Evolutionary conservation across 2,113 vertebrate genomes (phyloP).

Genomic region (Vanacampus margaritifer): DNA sequence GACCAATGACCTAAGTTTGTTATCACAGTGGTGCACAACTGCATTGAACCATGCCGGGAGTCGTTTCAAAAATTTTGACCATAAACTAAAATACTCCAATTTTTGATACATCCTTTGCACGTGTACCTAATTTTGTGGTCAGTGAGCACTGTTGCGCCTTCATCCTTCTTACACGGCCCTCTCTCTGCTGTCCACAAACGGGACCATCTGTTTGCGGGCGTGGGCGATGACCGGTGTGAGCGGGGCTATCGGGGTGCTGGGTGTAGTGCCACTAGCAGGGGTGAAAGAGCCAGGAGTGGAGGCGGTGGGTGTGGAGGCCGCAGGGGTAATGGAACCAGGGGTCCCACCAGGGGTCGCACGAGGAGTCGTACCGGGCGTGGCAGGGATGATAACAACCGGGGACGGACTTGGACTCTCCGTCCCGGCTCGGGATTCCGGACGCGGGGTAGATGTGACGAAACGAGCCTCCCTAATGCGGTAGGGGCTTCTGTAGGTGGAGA

Average conservation of each 20-base stretch:
- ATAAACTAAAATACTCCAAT: not conserved
- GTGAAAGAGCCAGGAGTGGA: slow-evolving; percentile 25
- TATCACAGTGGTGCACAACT: too few relatives aligned
- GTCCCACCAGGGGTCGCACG: slow-evolving; percentile 47
- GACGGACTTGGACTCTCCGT: slow-evolving; percentile 39
- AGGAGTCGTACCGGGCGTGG: slow-evolving; percentile 63
- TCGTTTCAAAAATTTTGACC: not conserved
- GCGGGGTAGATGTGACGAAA: slow-evolving; percentile 61
- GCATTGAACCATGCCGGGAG: not conserved
- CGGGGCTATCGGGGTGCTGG: slow-evolving; percentile 42
- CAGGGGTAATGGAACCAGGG: slow-evolving; percentile 30
- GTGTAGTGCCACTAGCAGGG: slow-evolving; percentile 27
- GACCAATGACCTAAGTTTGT: too few relatives aligned
- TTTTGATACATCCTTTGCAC: not conserved
- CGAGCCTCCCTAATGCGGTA: slow-evolving; percentile 69
- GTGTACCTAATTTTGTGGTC: not conserved
- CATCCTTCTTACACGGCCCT: slow-evolving; percentile 44
- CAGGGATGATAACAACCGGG: slow-evolving; percentile 58
- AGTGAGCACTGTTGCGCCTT: not conserved
- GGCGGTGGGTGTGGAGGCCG: slow-evolving; percentile 10
- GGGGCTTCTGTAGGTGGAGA: slow-evolving; percentile 66
- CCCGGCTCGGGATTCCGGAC: slow-evolving; percentile 37
- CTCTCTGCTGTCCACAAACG: slow-evolving; percentile 60
- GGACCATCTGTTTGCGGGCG: slow-evolving; percentile 66
- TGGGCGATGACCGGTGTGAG: slow-evolving; percentile 62